Evolutionary conservation across 2,888 invertebrate genomes (phyloP), one percentile per base, ranked within the genome.

Genomic region (Drosophila merina): DNA sequence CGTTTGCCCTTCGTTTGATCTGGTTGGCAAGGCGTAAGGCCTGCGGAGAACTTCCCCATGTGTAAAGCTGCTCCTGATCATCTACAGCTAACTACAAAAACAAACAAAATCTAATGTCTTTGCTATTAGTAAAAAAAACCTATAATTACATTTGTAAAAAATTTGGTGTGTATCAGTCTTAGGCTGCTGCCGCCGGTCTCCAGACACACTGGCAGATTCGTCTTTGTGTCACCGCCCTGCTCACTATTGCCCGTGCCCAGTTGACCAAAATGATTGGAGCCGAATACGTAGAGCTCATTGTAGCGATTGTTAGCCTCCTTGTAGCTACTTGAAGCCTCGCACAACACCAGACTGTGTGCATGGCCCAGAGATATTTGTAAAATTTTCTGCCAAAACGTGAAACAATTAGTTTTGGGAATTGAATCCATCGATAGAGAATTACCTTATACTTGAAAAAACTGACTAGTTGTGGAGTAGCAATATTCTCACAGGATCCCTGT

Each of bases 191-290:
- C 77, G 67, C 80, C 81, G 59, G 91, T 66, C 31, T 86, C 74
- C 45, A 92, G 75, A 55, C 93, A 93, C 7, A 94, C 91, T 56
- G 92, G 92, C 75, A 78, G 88, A 89, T 75, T 91, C 77, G 74
- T 92, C 88, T 88, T 92, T 60, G 87, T 86, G 25, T 70, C 69
- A 38, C 70, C 42, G 25, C 59, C 72, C 62, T 80, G 83, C 40
- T 77, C 69, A 33, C 56, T 33, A 54, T 45, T 91, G 3, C 95
- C 95, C 40, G 95, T 91, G 42, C 98, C 98, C 33, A 98, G 92
- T 89, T 98, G 98, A 0, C 98, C 98, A 91, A 95, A 97, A 52
- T 94, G 93, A 89, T 96, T 97, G 56, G 96, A 96, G 3, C 98
- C 98, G 92, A 97, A 96, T 0, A 95, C 93, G 91, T 96, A 98